A percentile compares a stretch with the other conserved stretches of the same genome.
phyloP scores from a whole-genome alignment of 2,888 invertebrate genomes.

The Thysanoteuthis rhombus region DNA sequence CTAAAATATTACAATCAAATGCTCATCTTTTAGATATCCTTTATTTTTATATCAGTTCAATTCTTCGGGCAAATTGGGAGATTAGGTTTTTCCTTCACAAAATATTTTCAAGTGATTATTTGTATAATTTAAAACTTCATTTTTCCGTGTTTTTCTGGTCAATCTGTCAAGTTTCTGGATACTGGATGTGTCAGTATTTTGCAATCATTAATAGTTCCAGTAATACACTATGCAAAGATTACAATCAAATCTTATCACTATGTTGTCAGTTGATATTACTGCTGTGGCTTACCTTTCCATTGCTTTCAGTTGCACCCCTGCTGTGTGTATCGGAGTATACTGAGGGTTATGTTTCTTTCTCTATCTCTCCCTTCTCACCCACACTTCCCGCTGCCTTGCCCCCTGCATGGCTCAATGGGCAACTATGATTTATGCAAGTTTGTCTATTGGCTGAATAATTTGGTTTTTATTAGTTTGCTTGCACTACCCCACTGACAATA shows the following conservation, averaged over 20 bases:
- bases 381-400: background rate
- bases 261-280: background rate
- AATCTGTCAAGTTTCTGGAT: too few species aligned
- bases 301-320: background rate
- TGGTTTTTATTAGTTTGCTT: background rate
- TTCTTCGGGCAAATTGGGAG: too few species aligned
- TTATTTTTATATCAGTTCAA: too few species aligned
- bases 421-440: constrained; percentile 12
- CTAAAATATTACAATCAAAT: too few species aligned
- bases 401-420: background rate
- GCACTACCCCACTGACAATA: background rate
- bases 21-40: too few species aligned
- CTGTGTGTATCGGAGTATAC: background rate
- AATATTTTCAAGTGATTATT: too few species aligned
- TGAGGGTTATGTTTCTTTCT: background rate
- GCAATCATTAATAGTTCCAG: background rate
- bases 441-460: background rate
- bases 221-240: background rate
- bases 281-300: background rate
- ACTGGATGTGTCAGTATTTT: background rate
- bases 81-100: too few species aligned
- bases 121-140: too few species aligned
- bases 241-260: background rate
- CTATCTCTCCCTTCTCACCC: background rate
- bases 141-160: too few species aligned